Base-by-base conservation (phyloP, 2,888 invertebrate species). In the Melanostoma mellinum region DNA sequence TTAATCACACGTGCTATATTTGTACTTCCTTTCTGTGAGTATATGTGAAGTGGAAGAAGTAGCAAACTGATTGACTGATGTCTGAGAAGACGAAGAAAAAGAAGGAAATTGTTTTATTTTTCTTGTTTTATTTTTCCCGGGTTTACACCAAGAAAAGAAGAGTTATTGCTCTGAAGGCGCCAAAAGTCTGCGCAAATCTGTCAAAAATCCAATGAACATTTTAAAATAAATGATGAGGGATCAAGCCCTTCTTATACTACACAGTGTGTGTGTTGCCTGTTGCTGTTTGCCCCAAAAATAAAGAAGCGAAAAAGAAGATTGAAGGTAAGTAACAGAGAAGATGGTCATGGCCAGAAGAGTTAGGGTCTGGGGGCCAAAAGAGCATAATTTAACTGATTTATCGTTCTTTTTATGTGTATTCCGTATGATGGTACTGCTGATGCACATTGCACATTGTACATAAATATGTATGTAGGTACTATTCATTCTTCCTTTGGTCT, bases 101-200 rank as follows among this genome's bases (percentile, higher is more conserved):
- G 35, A 44, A 6, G 20, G 44, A 48, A 20, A 46, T 32, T 42
- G 10, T 44, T 42, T 40, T 50, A 44, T 42, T 9, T 40, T 10
- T 69, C 33, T 20, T 52, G 4, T 53, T 48, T 33, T 38, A 48
- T 61, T 44, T 52, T 20, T 20, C 20, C 20, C 20, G 20, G 36
- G 44, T 58, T 60, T 36, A 65, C 36, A 50, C 30, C 65, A 67
- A 44, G 35, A 38, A 78, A 80, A 85, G 71, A 86, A 86, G 86
- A 87, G 85, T 87, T 86, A 87, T 87, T 85, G 76, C 87, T 86
- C 82, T 85, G 73, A 75, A 87, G 87, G 87, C 87, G 87, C 87
- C 87, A 87, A 87, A 87, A 86, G 87, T 87, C 87, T 87, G 86
- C 86, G 85, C 86, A 87, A 87, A 87, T 87, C 87, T 87, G 87